Base-by-base conservation (phyloP, 2,113 vertebrate species). In the Hydropotes inermis region DNA sequence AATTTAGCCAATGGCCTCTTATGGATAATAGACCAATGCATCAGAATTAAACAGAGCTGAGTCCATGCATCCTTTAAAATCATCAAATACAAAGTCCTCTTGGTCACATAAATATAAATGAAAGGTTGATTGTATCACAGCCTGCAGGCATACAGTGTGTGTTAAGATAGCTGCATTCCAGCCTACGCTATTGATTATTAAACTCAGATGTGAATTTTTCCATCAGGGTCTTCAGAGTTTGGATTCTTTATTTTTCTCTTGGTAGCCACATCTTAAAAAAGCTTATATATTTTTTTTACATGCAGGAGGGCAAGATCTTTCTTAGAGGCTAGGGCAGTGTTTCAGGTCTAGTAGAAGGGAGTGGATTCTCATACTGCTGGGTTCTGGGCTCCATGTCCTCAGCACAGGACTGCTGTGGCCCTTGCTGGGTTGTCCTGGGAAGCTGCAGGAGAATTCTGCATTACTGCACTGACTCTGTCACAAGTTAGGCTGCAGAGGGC, bases 91-190 rank as follows among this genome's bases (percentile, higher is more conserved):
- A 96, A 91, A 98, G 98, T 97, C 97, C 95, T 98, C 96, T 97
- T 98, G 98, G 97, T 92, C 95, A 96, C 97, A 98, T 98, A 98
- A 99, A 99, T 99, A 98, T 97, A 98, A 98, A 98, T 98, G 97
- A 98, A 97, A 98, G 97, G 95, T 90, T 97, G 98, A 98, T 98
- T 98, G 91, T 98, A 97, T 98, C 97, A 87, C 64, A 97, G 94
- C 98, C 97, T 98, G 94, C 97, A 96, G 98, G 97, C 2, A 0
- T 93, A 89, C 33, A 95, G 97, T 76, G 60, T 78, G 79, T 82
- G 97, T 88, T 96, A 96, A 98, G 98, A 98, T 97, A 98, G 98
- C 97, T 57, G 87, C 88, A 28, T 27, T 92, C 83, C 89, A 97
- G 95, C 89, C 74, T 85, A 97, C 82, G 12, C 95, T 98, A 97